Percentiles rank a stretch among this genome's conserved stretches.
Evolutionary conservation across 1,140 invertebrate species (phyloP).

Genomic region (Drosophila burlai): DNA sequence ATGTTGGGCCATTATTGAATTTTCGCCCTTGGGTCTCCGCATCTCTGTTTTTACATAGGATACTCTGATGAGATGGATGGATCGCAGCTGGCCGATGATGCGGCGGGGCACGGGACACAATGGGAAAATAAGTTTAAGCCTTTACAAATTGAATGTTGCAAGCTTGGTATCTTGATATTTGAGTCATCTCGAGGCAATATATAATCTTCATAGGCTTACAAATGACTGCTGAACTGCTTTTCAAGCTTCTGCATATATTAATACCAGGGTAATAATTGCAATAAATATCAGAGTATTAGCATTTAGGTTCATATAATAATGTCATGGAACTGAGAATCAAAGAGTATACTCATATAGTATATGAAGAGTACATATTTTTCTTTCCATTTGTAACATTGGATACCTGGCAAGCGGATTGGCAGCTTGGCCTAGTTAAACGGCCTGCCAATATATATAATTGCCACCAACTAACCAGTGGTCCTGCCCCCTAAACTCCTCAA

Average conservation of each 20-base stretch:
- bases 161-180: no score
- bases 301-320: no score
- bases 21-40: neutral
- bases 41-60: slow-evolving; percentile 3
- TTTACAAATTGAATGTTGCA: neutral
- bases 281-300: no score
- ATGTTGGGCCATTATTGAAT: slow-evolving; percentile 35
- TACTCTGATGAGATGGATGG: neutral
- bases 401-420: neutral
- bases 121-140: neutral
- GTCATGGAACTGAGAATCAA: neutral
- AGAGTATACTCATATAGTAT: neutral
- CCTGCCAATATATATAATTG: neutral
- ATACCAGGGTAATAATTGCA: no score
- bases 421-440: neutral
- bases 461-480: neutral
- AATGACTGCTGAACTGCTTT: no score
- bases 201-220: no score
- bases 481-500: neutral
- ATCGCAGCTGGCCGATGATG: neutral
- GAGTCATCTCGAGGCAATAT: no score
- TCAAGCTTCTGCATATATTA: no score
- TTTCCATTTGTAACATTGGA: neutral
- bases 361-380: neutral
- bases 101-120: neutral